Conservation (phyloP, 2,113 vertebrate species). For the Semnornis frantzii region DNA sequence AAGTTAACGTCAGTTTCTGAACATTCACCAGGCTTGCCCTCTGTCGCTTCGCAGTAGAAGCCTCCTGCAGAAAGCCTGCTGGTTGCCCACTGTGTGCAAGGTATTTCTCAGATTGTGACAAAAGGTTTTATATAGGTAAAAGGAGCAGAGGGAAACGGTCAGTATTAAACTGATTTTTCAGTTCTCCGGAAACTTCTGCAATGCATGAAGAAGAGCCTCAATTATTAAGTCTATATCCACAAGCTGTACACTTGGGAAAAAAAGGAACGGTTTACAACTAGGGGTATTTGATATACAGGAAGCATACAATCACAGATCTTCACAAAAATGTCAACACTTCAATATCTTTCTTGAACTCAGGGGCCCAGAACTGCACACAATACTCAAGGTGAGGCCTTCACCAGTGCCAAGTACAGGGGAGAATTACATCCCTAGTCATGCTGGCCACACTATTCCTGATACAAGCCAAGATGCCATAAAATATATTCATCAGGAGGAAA, state of each 20-base stretch:
- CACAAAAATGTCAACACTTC: background rate
- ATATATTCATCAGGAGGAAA: background rate
- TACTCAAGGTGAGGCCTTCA: too few species aligned
- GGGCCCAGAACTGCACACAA: too few species aligned
- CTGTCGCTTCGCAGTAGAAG: constrained; percentile 82
- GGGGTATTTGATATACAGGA: background rate
- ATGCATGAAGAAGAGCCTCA: background rate
- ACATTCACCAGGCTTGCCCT: constrained; percentile 90
- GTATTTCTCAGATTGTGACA: constrained; percentile 85
- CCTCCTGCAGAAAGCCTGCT: constrained; percentile 78
- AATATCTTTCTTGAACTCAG: too few species aligned
- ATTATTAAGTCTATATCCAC: background rate
- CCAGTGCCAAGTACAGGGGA: too few species aligned
- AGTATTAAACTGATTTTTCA: background rate
- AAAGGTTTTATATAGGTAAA: constrained; percentile 18
- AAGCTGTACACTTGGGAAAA: background rate
- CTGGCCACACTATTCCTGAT: too few species aligned
- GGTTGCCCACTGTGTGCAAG: constrained; percentile 78
- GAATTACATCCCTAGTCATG: too few species aligned
- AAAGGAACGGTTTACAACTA: background rate
- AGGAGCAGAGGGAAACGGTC: background rate
- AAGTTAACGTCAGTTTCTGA: constrained; percentile 87
- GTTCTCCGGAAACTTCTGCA: background rate
- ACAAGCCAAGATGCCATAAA: too few species aligned
- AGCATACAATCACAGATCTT: background rate